phyloP scores from a whole-genome alignment of 2,797 vertebrate genomes.

The Diceros bicornis region DNA sequence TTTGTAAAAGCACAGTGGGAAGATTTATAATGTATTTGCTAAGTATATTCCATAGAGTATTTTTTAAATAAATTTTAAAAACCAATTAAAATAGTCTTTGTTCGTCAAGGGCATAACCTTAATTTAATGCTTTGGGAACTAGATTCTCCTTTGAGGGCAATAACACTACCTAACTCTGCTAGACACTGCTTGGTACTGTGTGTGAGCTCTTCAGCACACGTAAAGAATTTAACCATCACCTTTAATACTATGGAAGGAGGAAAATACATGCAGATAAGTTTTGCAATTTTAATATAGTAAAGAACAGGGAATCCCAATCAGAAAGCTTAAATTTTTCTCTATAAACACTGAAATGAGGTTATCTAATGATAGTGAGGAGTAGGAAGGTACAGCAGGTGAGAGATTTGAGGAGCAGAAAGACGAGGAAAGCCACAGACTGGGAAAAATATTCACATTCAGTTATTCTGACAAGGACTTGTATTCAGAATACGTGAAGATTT shows the following conservation, averaged over 20 bases:
- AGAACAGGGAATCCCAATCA: no score
- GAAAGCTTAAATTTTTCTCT: no score
- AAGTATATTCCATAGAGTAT: not conserved
- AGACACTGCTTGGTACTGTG: fast-evolving
- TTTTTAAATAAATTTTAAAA: not conserved
- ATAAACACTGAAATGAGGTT: no score
- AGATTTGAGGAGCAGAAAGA: not conserved
- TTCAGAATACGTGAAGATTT: not conserved
- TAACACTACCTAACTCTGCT: not conserved
- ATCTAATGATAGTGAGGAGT: not conserved
- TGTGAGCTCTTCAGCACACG: not conserved
- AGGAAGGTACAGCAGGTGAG: not conserved
- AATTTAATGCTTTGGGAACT: not conserved
- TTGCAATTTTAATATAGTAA: no score
- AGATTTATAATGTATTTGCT: constrained; percentile 45
- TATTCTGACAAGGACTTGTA: not conserved
- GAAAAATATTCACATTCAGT: not conserved
- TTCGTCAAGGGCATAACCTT: not conserved
- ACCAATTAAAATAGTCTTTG: constrained; percentile 48
- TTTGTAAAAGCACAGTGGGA: not conserved
- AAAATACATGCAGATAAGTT: no score
- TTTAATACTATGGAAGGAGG: no score
- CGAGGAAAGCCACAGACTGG: not conserved
- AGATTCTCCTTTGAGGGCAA: not conserved
- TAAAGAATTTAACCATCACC: not conserved